Evolutionary conservation across 2,888 invertebrate genomes (phyloP).

Genomic region (Dromius quadrimaculatus): DNA sequence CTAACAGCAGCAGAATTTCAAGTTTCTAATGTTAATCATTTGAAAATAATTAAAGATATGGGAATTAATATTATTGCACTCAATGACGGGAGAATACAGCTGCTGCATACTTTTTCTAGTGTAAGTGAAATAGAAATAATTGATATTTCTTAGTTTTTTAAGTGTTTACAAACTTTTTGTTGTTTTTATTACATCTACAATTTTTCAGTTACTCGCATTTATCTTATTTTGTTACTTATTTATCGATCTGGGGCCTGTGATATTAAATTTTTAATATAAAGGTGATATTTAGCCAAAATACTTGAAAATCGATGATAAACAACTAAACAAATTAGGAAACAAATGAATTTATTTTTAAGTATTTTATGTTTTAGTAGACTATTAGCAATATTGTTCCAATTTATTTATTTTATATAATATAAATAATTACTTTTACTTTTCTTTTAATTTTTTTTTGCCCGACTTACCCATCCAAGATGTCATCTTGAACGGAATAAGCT

Average conservation of each 20-base stretch:
- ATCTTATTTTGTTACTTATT: slow-evolving; percentile 34
- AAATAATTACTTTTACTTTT: slow-evolving; percentile 19
- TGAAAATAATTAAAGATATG: slow-evolving; percentile 90
- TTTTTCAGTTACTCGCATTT: slow-evolving; percentile 30
- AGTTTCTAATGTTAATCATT: slow-evolving; percentile 84
- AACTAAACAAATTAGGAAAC: slow-evolving; percentile 6
- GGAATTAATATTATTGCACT: slow-evolving; percentile 92
- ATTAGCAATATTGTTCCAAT: slow-evolving; percentile 12
- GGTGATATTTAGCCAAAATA: slow-evolving; percentile 19
- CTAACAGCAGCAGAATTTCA: slow-evolving; percentile 80
- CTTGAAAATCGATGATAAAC: slow-evolving; percentile 1
- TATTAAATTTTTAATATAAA: slow-evolving; percentile 30
- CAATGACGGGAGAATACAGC: slow-evolving; percentile 91
- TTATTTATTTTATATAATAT: slow-evolving; percentile 24
- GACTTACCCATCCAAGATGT: slow-evolving; percentile 1
- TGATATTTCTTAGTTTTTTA: slow-evolving; percentile 10
- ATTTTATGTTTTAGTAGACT: slow-evolving; percentile 25
- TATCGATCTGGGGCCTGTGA: slow-evolving; percentile 25
- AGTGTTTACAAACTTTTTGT: too few relatives aligned
- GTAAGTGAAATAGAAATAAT: slow-evolving; percentile 69
- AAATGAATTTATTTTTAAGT: slow-evolving; percentile 16
- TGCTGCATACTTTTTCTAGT: slow-evolving; percentile 89
- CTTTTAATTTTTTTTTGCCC: slow-evolving; percentile 13
- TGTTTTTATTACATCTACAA: slow-evolving; percentile 4
- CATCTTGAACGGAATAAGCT: not conserved